Base-by-base conservation (phyloP, 2,113 vertebrate species). In the Sinocyclocheilus anophthalmus region DNA sequence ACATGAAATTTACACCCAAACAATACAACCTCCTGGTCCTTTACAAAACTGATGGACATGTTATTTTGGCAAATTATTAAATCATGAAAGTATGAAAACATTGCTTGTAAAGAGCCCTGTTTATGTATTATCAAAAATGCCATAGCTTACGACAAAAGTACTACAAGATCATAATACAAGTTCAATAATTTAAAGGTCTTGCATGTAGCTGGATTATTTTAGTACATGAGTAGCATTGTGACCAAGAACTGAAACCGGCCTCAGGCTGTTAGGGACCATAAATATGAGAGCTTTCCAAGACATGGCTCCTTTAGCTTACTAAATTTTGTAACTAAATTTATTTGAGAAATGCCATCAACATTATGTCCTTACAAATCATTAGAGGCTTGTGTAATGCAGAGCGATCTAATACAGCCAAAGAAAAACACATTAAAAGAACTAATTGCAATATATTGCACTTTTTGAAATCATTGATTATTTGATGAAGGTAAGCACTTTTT, bases 311-410 rank as follows among this genome's bases (percentile, higher is more conserved):
- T 24, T 24, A 83, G 86, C 70, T 84, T 75, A 87, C 83, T 11
- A 42, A 7, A 37, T 18, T 14, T 14, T 87, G 84, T 86, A 73
- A 87, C 77, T 14, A 48, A 10, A 20, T 87, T 69, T 88, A 11
- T 84, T 86, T 86, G 82, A 88, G 80, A 57, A 87, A 87, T 50
- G 13, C 67, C 79, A 77, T 88, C 76, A 57, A 87, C 80, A 84
- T 81, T 48, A 42, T 76, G 67, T 65, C 72, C 83, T 78, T 79
- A 83, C 81, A 85, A 79, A 72, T 69, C 83, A 75, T 84, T 13
- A 57, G 84, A 82, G 84, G 65, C 20, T n/a, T 55, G 22, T 75
- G 81, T 13, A 67, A 69, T 75, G 37, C 42, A 85, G 59, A 50
- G 77, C n/a, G 9, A 76, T 53, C 67, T 77, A 76, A 73, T 80